Evolutionary conservation across 2,888 invertebrate genomes (phyloP).

Genomic region (Crioceris asparagi): DNA sequence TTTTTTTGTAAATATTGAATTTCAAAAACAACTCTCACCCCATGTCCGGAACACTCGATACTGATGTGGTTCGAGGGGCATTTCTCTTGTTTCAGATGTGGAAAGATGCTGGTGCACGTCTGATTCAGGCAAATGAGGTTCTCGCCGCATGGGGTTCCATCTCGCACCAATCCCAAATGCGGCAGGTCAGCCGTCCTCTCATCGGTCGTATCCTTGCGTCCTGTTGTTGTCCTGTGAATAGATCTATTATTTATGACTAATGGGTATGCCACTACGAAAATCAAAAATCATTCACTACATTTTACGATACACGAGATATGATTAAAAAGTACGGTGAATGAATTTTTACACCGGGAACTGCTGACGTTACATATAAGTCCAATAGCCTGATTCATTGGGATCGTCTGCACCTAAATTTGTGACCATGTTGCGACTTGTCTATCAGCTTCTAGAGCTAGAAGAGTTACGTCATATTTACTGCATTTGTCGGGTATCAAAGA

Average conservation of each 20-base stretch:
- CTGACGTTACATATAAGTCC: too few relatives aligned
- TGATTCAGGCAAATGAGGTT: slow-evolving; percentile 91
- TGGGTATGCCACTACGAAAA: slow-evolving; percentile 13
- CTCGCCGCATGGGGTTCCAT: slow-evolving; percentile 90
- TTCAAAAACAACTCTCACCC: slow-evolving; percentile 68
- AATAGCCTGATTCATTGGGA: too few relatives aligned
- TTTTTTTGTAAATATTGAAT: too few relatives aligned
- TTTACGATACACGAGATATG: too few relatives aligned
- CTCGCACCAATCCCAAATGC: slow-evolving; percentile 79
- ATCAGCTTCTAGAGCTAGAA: too few relatives aligned
- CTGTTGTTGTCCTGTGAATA: slow-evolving; percentile 58
- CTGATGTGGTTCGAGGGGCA: slow-evolving; percentile 86
- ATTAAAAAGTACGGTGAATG: too few relatives aligned
- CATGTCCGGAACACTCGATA: slow-evolving; percentile 87
- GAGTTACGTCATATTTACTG: too few relatives aligned
- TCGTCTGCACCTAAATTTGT: too few relatives aligned
- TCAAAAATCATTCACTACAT: too few relatives aligned
- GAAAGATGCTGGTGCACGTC: slow-evolving; percentile 78
- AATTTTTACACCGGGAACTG: too few relatives aligned
- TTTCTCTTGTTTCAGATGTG: slow-evolving; percentile 72
- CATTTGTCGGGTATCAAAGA: too few relatives aligned
- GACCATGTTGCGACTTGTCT: too few relatives aligned
- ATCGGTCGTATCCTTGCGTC: slow-evolving; percentile 42
- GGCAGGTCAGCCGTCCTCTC: slow-evolving; percentile 40
- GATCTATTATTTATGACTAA: slow-evolving; percentile 21